Evolutionary conservation across 2,113 vertebrate species (phyloP), one percentile per base, ranked within the genome.

Genomic region (Ictidomys tridecemlineatus): DNA sequence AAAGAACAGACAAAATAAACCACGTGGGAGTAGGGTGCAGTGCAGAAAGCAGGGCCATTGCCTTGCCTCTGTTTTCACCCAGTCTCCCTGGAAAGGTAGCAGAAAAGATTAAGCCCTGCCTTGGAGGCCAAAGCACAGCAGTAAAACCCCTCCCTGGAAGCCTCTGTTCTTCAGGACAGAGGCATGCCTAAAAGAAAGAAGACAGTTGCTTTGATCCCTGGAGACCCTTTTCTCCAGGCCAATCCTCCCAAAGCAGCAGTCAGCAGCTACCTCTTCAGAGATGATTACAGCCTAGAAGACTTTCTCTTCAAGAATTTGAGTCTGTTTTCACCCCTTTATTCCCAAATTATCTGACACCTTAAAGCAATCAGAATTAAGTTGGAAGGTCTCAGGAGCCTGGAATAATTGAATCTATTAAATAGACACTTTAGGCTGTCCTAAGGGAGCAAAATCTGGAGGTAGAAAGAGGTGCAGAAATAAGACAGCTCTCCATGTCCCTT

Each of bases 321-420:
- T 84, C 88, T 93, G 86, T 70, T 90, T 96, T 73, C 48, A 42
- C 96, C 95, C 82, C 80, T 82, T 94, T 87, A 90, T 93, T 97
- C 97, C 91, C 93, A 95, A 98, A 96, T 97, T 94, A 93, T 93
- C 94, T 97, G 96, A 97, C 96, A 97, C 96, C 88, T 97, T 96
- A 85, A 87, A 92, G 63, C 96, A 86, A 89, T 39, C 58, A 72
- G 77, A 98, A 98, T 95, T 92, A 93, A 95, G 92, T 9, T 96
- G 82, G 85, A 78, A 91, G 63, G 97, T 97, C 96, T 98, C 92
- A 74, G 79, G 96, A 96, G 95, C 78, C 93, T 84, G 30, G 51
- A 94, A 61, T 94, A 97, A 98, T 97, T 98, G 95, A 98, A 84
- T 91, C 91, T 86, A 84, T 95, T 80, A 37, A 94, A 76, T 8